These are phyloP conservation scores for Petaurus breviceps DNA, from an alignment of 2,113 vertebrate species.

Conservation along the genomic window DNA sequence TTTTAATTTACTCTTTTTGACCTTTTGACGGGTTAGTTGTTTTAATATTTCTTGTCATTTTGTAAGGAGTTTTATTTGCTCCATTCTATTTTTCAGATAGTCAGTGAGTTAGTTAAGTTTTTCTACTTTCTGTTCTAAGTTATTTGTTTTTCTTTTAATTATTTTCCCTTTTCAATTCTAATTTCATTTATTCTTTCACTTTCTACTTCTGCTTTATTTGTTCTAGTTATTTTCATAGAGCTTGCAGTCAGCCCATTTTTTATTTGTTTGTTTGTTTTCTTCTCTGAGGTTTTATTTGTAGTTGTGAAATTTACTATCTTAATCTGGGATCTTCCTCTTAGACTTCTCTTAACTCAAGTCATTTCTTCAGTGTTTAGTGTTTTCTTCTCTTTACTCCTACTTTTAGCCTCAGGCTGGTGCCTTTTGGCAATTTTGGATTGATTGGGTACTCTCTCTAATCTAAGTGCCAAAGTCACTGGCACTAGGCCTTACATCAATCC, in stretches of 20 bases:
- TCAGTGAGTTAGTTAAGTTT: background rate
- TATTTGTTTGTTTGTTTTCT: background rate
- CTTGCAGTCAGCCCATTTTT: background rate
- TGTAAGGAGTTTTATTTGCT: background rate
- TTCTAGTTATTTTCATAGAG: background rate
- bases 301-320: background rate
- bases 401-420: background rate
- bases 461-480: background rate
- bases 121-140: background rate
- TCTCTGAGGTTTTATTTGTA: background rate
- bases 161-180: background rate
- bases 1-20: background rate
- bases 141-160: background rate
- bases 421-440: background rate
- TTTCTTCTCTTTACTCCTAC: background rate
- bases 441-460: background rate
- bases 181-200: background rate
- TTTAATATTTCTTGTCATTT: background rate
- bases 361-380: background rate
- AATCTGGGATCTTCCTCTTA: background rate
- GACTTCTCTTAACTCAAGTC: background rate
- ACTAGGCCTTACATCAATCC: background rate
- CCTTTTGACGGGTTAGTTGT: background rate
- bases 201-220: background rate
- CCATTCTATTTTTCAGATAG: background rate